Evolutionary conservation across 2,888 invertebrate species (phyloP).

Genomic region (Spisula solida): DNA sequence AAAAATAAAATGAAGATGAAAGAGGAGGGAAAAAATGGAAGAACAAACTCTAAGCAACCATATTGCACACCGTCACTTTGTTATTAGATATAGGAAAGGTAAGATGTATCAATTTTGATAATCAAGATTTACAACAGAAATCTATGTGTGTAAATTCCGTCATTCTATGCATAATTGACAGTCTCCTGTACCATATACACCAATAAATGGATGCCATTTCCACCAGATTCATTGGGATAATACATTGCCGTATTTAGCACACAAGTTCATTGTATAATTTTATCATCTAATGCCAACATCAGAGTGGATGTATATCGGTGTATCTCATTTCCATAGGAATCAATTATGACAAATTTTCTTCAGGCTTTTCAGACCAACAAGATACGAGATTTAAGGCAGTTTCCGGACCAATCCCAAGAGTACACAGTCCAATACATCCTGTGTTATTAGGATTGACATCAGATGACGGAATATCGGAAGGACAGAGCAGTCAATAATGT

Average conservation of each 20-base stretch:
- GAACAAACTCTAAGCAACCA: too few relatives aligned
- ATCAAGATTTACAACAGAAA: neutral
- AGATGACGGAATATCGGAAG: neutral
- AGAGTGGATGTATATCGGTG: neutral
- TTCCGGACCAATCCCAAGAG: neutral
- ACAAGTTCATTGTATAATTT: neutral
- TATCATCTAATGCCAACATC: neutral
- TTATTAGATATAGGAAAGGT: too few relatives aligned
- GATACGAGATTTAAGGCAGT: neutral
- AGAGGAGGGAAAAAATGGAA: too few relatives aligned
- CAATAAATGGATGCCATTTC: neutral
- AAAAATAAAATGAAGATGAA: too few relatives aligned
- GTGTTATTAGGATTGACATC: neutral
- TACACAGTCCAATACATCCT: neutral
- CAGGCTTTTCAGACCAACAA: slow-evolving; percentile 1
- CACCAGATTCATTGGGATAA: neutral
- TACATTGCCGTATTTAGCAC: slow-evolving; percentile 1
- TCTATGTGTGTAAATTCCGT: neutral
- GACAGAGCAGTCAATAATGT: neutral
- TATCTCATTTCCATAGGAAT: slow-evolving; percentile 35
- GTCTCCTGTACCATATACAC: neutral
- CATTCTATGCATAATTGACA: neutral
- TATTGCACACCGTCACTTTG: too few relatives aligned
- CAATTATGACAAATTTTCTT: slow-evolving; percentile 46
- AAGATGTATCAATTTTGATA: neutral